phyloP scores from a whole-genome alignment of 1,140 invertebrate genomes.

The Plutomurus gul region DNA sequence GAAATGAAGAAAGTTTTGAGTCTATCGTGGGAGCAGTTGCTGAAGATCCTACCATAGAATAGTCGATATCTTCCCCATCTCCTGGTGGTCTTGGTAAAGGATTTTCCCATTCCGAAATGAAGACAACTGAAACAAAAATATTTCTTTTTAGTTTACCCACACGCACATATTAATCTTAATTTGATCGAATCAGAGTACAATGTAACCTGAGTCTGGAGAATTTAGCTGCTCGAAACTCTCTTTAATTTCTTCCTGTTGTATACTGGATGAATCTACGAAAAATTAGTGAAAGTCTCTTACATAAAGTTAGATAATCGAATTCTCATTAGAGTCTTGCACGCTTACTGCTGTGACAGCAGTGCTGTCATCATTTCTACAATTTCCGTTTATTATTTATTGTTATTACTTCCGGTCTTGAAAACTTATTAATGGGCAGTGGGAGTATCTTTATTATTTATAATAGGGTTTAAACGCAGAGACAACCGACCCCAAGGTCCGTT shows the following conservation, averaged over 20 bases:
- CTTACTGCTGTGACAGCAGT: too few relatives aligned
- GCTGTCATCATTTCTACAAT: too few relatives aligned
- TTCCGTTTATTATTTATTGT: too few relatives aligned
- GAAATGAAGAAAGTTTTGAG: background rate
- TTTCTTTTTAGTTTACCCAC: too few relatives aligned
- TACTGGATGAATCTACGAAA: constrained; percentile 32
- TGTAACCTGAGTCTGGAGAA: background rate
- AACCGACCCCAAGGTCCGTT: too few relatives aligned
- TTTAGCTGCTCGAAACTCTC: constrained; percentile 3
- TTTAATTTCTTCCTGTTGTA: constrained; percentile 2
- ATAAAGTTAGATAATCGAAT: too few relatives aligned
- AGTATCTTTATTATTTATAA: too few relatives aligned
- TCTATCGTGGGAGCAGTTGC: background rate
- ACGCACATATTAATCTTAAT: too few relatives aligned
- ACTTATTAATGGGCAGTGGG: too few relatives aligned
- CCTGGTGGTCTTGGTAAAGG: background rate
- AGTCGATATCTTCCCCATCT: background rate
- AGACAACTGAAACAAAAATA: background rate
- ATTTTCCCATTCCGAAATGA: background rate
- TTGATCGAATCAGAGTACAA: background rate
- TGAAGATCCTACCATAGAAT: background rate
- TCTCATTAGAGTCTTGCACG: too few relatives aligned
- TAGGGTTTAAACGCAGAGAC: too few relatives aligned
- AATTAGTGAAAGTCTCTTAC: background rate
- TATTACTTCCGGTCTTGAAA: too few relatives aligned